Evolutionary conservation across 2,113 vertebrate genomes (phyloP), one percentile per base, ranked within the genome.

Genomic region (Isichthys henryi): DNA sequence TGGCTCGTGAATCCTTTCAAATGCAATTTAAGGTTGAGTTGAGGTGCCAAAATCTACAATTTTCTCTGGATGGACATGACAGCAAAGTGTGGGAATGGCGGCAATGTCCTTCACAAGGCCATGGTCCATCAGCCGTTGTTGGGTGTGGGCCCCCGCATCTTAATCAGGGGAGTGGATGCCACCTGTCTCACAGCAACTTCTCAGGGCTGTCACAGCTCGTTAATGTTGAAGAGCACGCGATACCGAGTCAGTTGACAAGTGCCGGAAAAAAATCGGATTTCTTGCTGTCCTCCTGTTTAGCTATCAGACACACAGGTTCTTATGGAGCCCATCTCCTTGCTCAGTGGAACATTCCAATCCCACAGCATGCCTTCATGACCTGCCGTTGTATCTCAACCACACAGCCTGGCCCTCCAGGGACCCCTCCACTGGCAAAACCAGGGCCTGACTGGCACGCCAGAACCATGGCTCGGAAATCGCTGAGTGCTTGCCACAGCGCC

Each of bases 301-400:
- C 53, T 82, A 89, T 90, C 88, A 86, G 90, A 88, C 82, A 89
- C 88, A 90, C 74, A 21, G 45, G 62, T 56, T 43, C 53, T 53
- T 48, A 48, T 49, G 45, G n/a, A 13, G 62, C 10, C 27, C 62
- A 31, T 70, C 62, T 31, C 11, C 62, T 70, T 70, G 62, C 62
- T 31, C 27, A 31, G 50, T 19, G 13, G 62, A 70, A 27, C 3
- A 2, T 31, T 70, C n/a, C 27, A 13, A 31, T 70, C 27, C 10
- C 62, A 70, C n/a, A 70, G 62, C 62, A 70, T n/a, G 62, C 62
- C 62, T 11, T n/a, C 56, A 10, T 74, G 88, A 17, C 80, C 80
- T 88, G 82, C 66, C 31, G 53, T 49, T 90, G 87, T 88, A 90
- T 88, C 88, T 90, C 62, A n/a, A 80, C 89, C 88, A 77, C 83